A percentile compares a stretch with the other conserved stretches of the same genome.
Evolutionary conservation across 2,113 vertebrate genomes (phyloP).

Genomic region (Oncorhynchus kisutch): DNA sequence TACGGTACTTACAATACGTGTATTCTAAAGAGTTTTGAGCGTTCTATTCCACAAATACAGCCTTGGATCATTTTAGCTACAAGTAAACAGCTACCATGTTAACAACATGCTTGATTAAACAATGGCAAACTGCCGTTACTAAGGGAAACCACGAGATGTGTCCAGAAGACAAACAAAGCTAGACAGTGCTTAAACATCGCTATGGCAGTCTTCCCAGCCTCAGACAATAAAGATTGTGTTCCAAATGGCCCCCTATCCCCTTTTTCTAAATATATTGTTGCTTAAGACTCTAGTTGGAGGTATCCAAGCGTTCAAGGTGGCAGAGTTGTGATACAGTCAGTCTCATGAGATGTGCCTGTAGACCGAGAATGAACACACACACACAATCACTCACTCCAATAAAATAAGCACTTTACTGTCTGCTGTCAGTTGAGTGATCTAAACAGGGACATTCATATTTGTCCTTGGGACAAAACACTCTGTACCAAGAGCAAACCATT

Average conservation of each 20-base stretch:
- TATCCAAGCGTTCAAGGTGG: no score
- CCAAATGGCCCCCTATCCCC: no score
- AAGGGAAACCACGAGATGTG: neutral
- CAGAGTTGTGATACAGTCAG: no score
- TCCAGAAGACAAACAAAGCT: no score
- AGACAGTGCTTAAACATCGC: no score
- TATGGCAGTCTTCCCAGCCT: no score
- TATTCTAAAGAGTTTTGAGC: conserved; percentile 27
- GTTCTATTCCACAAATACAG: conserved; percentile 9
- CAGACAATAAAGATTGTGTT: no score
- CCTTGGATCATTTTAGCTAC: conserved; percentile 21
- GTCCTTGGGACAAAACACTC: conserved; percentile 57
- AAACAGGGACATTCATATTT: conserved; percentile 53
- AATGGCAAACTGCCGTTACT: neutral
- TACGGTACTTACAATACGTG: conserved; percentile 14
- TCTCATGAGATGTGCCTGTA: neutral
- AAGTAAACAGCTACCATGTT: conserved; percentile 27
- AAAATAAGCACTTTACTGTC: conserved; percentile 10
- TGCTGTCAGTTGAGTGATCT: conserved; percentile 46
- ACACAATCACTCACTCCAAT: conserved; percentile 4
- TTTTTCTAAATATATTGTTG: no score
- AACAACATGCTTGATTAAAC: conserved; percentile 26
- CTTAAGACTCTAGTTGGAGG: no score
- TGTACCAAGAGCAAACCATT: conserved; percentile 18
- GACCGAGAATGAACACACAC: conserved; percentile 1